Base-by-base conservation (phyloP, 2,113 vertebrate genomes). In the Nyctibius bracteatus region DNA sequence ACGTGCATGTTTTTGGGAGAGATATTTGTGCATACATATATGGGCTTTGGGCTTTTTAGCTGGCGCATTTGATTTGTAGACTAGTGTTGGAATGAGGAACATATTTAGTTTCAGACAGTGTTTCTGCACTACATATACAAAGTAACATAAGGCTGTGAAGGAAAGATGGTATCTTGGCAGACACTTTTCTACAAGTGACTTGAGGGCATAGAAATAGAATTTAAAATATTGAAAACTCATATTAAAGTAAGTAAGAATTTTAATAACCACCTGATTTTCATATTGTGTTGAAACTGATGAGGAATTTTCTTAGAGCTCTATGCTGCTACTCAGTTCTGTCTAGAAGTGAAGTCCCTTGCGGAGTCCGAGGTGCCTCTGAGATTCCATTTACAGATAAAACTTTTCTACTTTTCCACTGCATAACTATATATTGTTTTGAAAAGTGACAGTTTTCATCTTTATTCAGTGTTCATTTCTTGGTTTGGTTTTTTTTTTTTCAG, bases 401-500 rank as follows among this genome's bases (percentile, higher is more conserved):
- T 25, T 66, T 54, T 70, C 35, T 57, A 57, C 31, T 62, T 78
- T 62, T 52, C 25, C 23, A 23, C 46, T 44, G 8, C 23, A 39
- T 77, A 61, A 25, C 4, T 62, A 41, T 75, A 46, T 24, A 47
- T 47, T 39, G 2, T 86, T 93, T 54, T 66, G 18, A 55, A 62
- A 93, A 83, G 9, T 44, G 18, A 51, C 11, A 30, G 20, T n/a
- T 62, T 79, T 87, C 68, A 8, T 72, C 5, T 75, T 63, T 90
- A 44, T 61, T 73, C 31, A 68, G 9, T 54, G 8, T 54, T 94
- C 28, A 41, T 5, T 70, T 71, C 24, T 93, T 71, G 30, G 0
- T 28, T 54, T n/a, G n/a, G n/a, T 54, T 0, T 35, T 67, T 30
- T 35, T 27, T 17, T 46, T 70, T 67, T 37, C 95, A 99, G 99